Evolutionary conservation across 2,888 invertebrate species (phyloP), one percentile per base, ranked within the genome.

Genomic region (Tromatobia lineatoria): DNA sequence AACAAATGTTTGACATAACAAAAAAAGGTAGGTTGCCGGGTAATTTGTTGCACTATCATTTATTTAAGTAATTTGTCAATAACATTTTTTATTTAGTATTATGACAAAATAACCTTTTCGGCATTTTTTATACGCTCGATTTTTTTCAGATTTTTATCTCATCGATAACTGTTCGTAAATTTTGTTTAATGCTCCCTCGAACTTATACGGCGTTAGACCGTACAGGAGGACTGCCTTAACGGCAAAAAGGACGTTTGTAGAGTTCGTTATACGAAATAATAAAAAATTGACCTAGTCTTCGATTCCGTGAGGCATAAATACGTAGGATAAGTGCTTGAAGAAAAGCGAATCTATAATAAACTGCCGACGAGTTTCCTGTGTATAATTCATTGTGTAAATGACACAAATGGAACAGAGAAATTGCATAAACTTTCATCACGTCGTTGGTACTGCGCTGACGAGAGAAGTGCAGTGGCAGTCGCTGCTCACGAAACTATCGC

Each of bases 351-450:
- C 73, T 77, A 77, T 69, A 67, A 83, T 80, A 67, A 83, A 47
- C 67, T n/a, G n/a, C 71, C 61, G 34, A 64, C 42, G 73, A 20
- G 80, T 71, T 69, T 77, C 38, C 54, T 42, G 64, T 57, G 80
- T 80, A 80, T 84, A 84, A 84, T 78, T 84, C 78, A 84, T 84
- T 78, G 73, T 84, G 69, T n/a, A 84, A 85, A 83, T 80, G 82
- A 85, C 80, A 83, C 79, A 85, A 85, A 80, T 81, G 73, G 78
- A 86, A 86, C 75, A 80, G 83, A 85, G 79, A 86, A 85, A 86
- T 85, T 85, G 83, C 83, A 83, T 86, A 86, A 86, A 85, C 86
- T 85, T 85, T 85, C 86, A 83, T 86, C 78, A 80, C 59, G 78
- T 82, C 73, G 84, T 34, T 80, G 76, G 34, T 45, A 67, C 71